Conservation (phyloP, 2,888 invertebrate genomes). For the Cephus nigrinus region DNA sequence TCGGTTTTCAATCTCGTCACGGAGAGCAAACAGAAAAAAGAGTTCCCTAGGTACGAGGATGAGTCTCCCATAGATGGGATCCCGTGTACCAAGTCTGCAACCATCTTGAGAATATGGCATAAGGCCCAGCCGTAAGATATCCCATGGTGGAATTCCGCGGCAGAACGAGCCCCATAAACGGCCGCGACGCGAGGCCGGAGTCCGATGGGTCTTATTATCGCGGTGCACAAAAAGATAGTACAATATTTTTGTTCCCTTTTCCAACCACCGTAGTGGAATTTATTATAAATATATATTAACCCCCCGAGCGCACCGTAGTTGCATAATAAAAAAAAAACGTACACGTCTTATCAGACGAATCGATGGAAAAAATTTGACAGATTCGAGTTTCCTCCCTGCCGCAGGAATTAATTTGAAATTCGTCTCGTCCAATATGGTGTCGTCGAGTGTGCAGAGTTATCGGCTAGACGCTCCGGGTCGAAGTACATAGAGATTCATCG, state of each 20-base stretch:
- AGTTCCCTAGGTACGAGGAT: not conserved
- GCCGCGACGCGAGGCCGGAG: slow-evolving; percentile 26
- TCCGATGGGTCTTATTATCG: slow-evolving; percentile 22
- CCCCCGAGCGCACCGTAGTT: too few species aligned
- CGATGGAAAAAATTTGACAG: too few species aligned
- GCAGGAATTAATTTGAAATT: too few species aligned
- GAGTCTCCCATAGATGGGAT: not conserved
- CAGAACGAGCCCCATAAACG: slow-evolving; percentile 26
- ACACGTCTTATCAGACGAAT: too few species aligned
- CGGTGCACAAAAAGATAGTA: slow-evolving; percentile 8
- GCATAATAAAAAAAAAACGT: too few species aligned
- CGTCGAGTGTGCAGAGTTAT: too few species aligned
- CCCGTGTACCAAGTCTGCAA: not conserved
- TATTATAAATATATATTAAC: not conserved
- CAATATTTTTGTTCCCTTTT: not conserved
- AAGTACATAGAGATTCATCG: too few species aligned
- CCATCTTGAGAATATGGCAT: not conserved
- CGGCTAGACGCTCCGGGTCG: too few species aligned
- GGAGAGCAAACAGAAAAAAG: not conserved
- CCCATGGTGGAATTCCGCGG: slow-evolving; percentile 16
- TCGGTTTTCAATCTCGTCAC: not conserved
- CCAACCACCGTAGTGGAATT: not conserved
- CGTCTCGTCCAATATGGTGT: too few species aligned
- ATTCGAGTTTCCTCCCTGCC: too few species aligned
- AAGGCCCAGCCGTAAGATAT: slow-evolving; percentile 21